These are phyloP conservation scores for Gyps fulvus DNA, from an alignment of 2,113 vertebrate genomes.

Conservation along the genomic window DNA sequence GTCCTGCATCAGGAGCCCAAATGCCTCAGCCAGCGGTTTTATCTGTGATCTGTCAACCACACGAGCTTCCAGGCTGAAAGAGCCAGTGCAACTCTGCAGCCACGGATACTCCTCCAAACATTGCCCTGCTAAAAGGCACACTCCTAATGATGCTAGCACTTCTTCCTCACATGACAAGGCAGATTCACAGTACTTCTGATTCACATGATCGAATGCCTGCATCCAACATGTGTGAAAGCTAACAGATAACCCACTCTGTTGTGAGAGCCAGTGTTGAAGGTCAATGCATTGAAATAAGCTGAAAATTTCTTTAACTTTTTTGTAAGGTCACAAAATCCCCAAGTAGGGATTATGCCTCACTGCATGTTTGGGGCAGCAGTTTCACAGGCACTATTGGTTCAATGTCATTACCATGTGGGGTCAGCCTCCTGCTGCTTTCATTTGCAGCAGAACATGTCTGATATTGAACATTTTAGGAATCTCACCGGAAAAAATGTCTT, in stretches of 20 bases:
- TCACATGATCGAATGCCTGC: rapidly evolving
- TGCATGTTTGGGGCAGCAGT: not conserved
- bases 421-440: not conserved
- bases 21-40: not conserved
- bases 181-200: not conserved
- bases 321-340: not conserved
- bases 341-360: not conserved
- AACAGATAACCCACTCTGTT: not conserved
- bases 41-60: not conserved
- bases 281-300: not conserved
- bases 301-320: not conserved
- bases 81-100: not conserved
- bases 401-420: not conserved
- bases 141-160: not conserved
- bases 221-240: not conserved
- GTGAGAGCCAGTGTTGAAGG: not conserved
- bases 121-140: not conserved
- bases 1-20: not conserved
- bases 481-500: not conserved
- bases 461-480: not conserved
- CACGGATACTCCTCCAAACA: not conserved
- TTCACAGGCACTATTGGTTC: not conserved
- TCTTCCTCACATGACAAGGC: not conserved
- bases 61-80: not conserved
- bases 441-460: not conserved